Evolutionary conservation across 2,797 vertebrate genomes (phyloP).

Genomic region (Ctenosaura bakeri): DNA sequence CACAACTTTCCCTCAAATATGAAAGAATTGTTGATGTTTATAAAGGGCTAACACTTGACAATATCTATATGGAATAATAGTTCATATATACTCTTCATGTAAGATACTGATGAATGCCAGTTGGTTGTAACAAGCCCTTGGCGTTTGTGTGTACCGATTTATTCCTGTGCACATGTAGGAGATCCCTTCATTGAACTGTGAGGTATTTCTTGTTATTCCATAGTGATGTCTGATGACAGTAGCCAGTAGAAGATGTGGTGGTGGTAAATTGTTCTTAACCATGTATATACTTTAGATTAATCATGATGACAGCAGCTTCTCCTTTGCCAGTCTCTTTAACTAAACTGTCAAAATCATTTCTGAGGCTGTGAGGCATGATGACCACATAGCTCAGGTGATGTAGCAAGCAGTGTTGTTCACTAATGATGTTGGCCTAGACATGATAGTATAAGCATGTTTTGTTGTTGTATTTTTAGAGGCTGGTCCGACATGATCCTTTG

Average conservation of each 20-base stretch:
- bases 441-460: not conserved
- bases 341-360: not conserved
- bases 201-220: not conserved
- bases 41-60: no score
- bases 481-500: no score
- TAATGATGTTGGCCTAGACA: not conserved
- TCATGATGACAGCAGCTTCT: not conserved
- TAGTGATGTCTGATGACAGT: not conserved
- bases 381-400: not conserved
- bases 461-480: not conserved
- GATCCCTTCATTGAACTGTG: not conserved
- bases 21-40: not conserved
- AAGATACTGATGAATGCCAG: no score
- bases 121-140: not conserved
- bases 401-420: not conserved
- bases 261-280: no score
- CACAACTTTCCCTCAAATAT: not conserved
- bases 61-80: not conserved
- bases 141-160: not conserved
- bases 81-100: not conserved
- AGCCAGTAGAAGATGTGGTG: no score
- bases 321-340: no score
- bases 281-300: not conserved
- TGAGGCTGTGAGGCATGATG: not conserved
- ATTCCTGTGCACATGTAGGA: not conserved